Evolutionary conservation across 2,888 invertebrate species (phyloP).

Genomic region (Hyposoter dolosus): DNA sequence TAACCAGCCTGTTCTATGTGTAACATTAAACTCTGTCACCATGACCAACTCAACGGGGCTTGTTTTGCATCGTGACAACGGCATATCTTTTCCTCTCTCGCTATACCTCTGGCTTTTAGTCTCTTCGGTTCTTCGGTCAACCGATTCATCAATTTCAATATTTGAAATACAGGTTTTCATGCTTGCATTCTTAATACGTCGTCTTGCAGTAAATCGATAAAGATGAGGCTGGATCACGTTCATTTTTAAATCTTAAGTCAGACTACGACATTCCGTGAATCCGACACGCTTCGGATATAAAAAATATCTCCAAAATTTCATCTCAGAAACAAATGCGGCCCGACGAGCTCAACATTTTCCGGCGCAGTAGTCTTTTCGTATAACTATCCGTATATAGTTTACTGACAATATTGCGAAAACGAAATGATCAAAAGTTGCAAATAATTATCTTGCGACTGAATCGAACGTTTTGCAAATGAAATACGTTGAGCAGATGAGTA

Average conservation of each 20-base stretch:
- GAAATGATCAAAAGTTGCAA: not conserved
- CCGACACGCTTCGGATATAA: not conserved
- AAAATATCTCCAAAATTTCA: not conserved
- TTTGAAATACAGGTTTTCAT: not conserved
- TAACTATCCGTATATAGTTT: too few species aligned
- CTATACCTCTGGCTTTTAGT: not conserved
- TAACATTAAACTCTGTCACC: slow-evolving; percentile 40
- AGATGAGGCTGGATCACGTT: not conserved
- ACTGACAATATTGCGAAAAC: too few species aligned
- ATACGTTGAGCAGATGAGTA: not conserved
- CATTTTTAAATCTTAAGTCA: not conserved
- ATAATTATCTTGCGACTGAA: not conserved
- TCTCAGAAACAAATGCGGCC: not conserved
- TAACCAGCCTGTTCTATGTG: slow-evolving; percentile 44
- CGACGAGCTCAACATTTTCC: not conserved
- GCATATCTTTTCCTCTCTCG: not conserved
- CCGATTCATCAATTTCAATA: slow-evolving; percentile 15
- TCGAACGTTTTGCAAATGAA: not conserved
- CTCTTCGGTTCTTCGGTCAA: not conserved
- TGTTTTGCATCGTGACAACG: slow-evolving; percentile 14
- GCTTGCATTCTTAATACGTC: not conserved
- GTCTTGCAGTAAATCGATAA: not conserved
- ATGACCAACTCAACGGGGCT: slow-evolving; percentile 7
- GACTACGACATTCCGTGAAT: not conserved
- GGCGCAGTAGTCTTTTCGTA: not conserved